Evolutionary conservation across 1,140 invertebrate species (phyloP), one percentile per base, ranked within the genome.

Genomic region (Steinernema feltiae): DNA sequence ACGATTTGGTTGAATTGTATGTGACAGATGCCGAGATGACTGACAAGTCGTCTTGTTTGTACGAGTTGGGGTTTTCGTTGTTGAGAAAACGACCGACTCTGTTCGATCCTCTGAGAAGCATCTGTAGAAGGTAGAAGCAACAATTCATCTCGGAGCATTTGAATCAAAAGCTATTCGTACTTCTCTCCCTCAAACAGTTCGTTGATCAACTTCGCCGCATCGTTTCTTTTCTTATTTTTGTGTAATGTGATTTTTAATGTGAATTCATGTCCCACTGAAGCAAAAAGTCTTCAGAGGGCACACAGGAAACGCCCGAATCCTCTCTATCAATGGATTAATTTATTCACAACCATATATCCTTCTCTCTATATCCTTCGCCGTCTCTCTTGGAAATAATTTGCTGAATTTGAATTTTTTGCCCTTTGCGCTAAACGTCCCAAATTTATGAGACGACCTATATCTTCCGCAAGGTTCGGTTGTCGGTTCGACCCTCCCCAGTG

Each of bases 221-320:
- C 35, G 35, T 18, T 41, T 41, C n/a, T 46, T 46, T 46, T 63
- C 7, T 15, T 63, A 27, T 27, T 63, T 3, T 21, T 27, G 53
- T 63, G 53, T 63, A 63, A 63, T 63, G 53, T 63, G 53, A 27
- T 63, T 63, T 63, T 21, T 63, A 63, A 63, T 63, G 53, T 27
- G 53, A 27, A 63, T n/a, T 63, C 41, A n/a, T 46, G 53, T 63
- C 53, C 53, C 53, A n/a, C 24, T 27, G 53, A 63, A 21, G 53
- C 7, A 27, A 63, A 63, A 63, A 63, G 3, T 15, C 15, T 21
- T 63, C 53, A 27, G 24, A 63, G 53, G 53, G 24, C 53, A 63
- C 3, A 3, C 53, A 27, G 12, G 53, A 63, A 41, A 18, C 53
- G 53, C 24, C 53, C 12, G 53, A 63, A 63, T 63, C 53, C 3